Evolutionary conservation across 2,797 vertebrate species (phyloP), one percentile per base, ranked within the genome.

Genomic region (Sebastes itinus): DNA sequence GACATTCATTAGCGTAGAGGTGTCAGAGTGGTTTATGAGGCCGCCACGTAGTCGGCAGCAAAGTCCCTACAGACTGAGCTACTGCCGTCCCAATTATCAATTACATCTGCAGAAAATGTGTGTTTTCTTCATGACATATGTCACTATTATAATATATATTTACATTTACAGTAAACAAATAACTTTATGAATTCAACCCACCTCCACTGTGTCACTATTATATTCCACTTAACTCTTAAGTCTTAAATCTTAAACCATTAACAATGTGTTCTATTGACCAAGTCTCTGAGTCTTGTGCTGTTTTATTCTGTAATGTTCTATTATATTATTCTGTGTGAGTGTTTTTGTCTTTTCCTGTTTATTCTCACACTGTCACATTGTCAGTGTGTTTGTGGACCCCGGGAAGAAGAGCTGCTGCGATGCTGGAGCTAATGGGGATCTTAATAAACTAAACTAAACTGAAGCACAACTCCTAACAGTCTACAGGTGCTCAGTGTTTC

Each of bases 401-500:
- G 0, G 38, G 38, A 42, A 42, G 38, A 42, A 42, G 0, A 1
- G 38, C 38, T 42, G 38, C 38, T 42, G 38, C 38, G 14, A 42
- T 42, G 38, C 38, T 42, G 38, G 14, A 42, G 38, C 38, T 42
- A 42, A 42, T 42, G 14, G 38, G 0, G 6, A 42, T 42, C 14
- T 42, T 42, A 42, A 42, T 16, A 42, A 16, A 42, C 38, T 42
- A 16, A 42, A 42, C 42, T 46, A 18, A 16, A 46, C 14, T 46
- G 0, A 46, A 46, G 0, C 14, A 1, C 27, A 7, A 3, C 60
- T 38, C 11, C 5, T 7, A 7, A 32, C 23, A 16, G 20, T 18
- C 5, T 30, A 18, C 38, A 27, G 25, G 5, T 62, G 8, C 11
- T 12, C 30, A 0, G 56, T 25, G 25, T 18, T 33, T 32, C 20